Evolutionary conservation across 2,888 invertebrate species (phyloP).

Genomic region (Scrobipalpa atriplicella): DNA sequence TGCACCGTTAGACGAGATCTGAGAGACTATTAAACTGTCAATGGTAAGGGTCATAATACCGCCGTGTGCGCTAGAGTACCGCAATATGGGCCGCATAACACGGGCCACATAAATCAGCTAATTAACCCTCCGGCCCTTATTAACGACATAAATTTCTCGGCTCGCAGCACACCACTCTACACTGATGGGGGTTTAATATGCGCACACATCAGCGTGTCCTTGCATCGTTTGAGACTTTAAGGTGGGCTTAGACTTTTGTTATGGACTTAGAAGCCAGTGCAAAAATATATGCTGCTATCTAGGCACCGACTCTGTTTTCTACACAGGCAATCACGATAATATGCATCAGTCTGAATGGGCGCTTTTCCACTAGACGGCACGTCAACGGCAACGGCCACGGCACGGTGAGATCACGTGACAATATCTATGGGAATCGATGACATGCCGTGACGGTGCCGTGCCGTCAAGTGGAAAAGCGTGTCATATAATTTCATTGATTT

Average conservation of each 20-base stretch:
- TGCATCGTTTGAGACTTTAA: conserved; percentile 28
- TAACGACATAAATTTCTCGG: conserved; percentile 79
- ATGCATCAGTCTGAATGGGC: too few relatives aligned
- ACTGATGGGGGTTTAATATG: conserved; percentile 67
- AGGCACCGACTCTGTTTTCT: neutral
- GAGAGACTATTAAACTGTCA: conserved; percentile 71
- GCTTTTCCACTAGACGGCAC: too few relatives aligned
- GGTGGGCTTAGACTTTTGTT: conserved; percentile 15
- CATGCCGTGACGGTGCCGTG: too few relatives aligned
- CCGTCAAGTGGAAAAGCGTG: too few relatives aligned
- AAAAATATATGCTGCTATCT: neutral
- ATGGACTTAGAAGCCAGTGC: neutral
- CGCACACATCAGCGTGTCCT: conserved; percentile 49
- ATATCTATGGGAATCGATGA: too few relatives aligned
- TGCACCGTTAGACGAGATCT: conserved; percentile 43
- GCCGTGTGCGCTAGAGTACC: conserved; percentile 60
- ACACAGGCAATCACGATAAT: neutral
- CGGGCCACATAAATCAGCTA: conserved; percentile 76
- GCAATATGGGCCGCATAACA: conserved; percentile 66
- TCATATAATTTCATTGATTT: too few relatives aligned
- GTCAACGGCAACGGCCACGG: too few relatives aligned
- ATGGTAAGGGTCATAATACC: conserved; percentile 61
- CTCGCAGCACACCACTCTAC: conserved; percentile 65
- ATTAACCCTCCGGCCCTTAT: conserved; percentile 79
- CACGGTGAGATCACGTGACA: too few relatives aligned